Evolutionary conservation across 2,113 vertebrate species (phyloP).

Genomic region (Naja naja): DNA sequence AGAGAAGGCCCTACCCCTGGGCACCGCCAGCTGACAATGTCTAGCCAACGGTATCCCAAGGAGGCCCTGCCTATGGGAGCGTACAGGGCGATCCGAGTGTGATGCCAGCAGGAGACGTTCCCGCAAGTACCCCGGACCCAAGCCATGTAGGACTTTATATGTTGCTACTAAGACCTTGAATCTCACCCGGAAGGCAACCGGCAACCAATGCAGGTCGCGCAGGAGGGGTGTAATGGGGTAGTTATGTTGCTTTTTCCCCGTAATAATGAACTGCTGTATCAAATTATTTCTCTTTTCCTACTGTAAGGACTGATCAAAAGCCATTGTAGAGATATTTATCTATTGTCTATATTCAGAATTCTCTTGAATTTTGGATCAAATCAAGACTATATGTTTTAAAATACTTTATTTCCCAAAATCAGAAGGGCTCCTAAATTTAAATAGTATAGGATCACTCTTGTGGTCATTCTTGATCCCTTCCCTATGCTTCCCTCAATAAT

Average conservation of each 20-base stretch:
- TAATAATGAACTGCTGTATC: neutral
- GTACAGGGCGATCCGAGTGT: too few species aligned
- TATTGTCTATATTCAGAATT: neutral
- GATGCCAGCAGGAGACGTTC: too few species aligned
- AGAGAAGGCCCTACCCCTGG: too few species aligned
- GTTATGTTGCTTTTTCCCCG: neutral
- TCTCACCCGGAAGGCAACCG: too few species aligned
- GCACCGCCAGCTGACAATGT: too few species aligned
- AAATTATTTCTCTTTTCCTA: neutral
- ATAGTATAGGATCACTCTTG: neutral
- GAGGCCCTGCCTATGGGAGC: too few species aligned
- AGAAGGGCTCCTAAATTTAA: neutral
- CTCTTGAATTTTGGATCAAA: neutral
- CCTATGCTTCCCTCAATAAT: neutral
- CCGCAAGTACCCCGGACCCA: too few species aligned
- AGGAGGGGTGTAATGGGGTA: too few species aligned
- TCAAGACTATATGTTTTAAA: neutral
- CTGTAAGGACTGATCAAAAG: neutral
- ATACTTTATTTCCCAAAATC: neutral
- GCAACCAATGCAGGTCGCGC: too few species aligned
- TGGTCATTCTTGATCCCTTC: neutral
- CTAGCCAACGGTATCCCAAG: too few species aligned
- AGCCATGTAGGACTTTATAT: too few species aligned
- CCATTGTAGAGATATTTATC: neutral
- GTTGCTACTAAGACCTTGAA: too few species aligned